These are phyloP conservation scores for Stegodyphus mimosarum DNA, from an alignment of 1,140 invertebrate genomes.

Conservation along the genomic window DNA sequence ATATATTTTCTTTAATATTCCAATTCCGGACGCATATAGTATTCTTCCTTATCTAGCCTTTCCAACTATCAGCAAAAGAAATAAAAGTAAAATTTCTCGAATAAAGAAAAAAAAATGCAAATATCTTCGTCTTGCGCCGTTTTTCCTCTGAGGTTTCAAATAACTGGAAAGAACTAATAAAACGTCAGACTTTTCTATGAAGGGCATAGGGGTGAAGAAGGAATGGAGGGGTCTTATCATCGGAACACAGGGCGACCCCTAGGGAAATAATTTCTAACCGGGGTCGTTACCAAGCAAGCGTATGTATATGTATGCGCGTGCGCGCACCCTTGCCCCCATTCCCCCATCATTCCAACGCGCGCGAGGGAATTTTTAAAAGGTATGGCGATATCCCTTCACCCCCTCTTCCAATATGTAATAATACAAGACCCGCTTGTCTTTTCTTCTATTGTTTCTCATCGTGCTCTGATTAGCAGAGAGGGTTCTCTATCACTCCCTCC, in stretches of 20 bases:
- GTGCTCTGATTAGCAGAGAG: not conserved
- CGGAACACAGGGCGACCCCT: constrained; percentile 50
- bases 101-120: not conserved
- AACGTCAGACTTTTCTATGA: constrained; percentile 47
- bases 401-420: constrained; percentile 27
- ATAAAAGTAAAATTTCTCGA: not conserved
- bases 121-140: not conserved
- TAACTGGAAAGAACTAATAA: constrained; percentile 58
- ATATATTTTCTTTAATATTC: too few species aligned
- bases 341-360: not conserved
- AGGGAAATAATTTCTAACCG: constrained; percentile 57
- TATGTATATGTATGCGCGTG: constrained; percentile 6
- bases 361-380: constrained; percentile 33
- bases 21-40: too few species aligned
- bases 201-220: not conserved
- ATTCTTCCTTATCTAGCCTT: too few species aligned
- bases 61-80: too few species aligned
- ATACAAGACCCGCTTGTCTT: not conserved
- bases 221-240: constrained; percentile 36
- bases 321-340: not conserved
- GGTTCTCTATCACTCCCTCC: too few species aligned
- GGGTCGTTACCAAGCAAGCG: constrained; percentile 41
- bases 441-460: not conserved
- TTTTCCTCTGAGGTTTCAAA: not conserved
- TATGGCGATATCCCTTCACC: constrained; percentile 42